Conservation (phyloP, 2,888 invertebrate species). For the Nectonema munidae region DNA sequence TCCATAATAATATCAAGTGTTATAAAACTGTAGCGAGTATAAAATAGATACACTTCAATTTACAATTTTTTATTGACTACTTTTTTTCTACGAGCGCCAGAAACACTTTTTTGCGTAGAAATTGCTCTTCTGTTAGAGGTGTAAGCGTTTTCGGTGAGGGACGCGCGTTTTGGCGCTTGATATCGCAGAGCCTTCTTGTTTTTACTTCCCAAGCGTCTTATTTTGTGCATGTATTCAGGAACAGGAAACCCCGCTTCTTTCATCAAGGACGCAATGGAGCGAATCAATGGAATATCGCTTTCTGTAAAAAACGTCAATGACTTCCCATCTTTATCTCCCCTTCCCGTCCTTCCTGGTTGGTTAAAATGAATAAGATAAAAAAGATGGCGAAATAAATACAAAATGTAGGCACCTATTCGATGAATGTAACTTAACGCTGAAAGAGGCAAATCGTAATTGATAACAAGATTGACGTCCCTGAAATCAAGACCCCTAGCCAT, state of each 20-base stretch:
- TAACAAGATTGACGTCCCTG: conserved; percentile 65
- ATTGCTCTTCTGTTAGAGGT: no score
- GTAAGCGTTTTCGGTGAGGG: no score
- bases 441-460: conserved; percentile 86
- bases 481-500: conserved; percentile 88
- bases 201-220: no score
- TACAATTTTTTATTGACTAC: no score
- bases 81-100: no score
- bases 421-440: conserved; percentile 61
- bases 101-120: no score
- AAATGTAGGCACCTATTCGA: conserved; percentile 31
- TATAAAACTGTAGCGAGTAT: no score
- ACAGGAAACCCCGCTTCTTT: conserved; percentile 49
- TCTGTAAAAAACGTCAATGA: conserved; percentile 77
- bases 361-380: conserved; percentile 1
- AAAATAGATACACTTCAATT: no score
- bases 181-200: no score
- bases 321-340: conserved; percentile 53
- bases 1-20: no score
- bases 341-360: conserved; percentile 46
- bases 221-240: conserved; percentile 62
- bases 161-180: no score
- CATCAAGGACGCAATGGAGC: conserved; percentile 59
- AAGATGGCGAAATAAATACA: conserved; percentile 20
- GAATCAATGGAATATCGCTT: conserved; percentile 46